These are phyloP conservation scores for Hydrotaea cyrtoneurina DNA, from an alignment of 2,888 invertebrate genomes.

Conservation along the genomic window DNA sequence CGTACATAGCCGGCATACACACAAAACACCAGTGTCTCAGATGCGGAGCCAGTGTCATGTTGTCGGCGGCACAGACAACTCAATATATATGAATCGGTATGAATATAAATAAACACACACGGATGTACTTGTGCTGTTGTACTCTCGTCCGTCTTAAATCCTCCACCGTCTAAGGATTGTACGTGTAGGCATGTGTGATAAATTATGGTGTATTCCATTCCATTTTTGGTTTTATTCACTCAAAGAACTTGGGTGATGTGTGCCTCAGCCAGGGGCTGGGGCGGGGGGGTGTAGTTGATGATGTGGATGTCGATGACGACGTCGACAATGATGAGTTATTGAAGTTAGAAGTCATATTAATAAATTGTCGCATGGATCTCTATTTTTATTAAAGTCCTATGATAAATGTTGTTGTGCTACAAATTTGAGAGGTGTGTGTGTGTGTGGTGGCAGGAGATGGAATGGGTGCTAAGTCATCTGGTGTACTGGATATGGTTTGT, in stretches of 20 bases:
- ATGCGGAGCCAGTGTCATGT: not conserved
- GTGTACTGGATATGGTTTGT: not conserved
- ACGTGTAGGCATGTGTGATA: constrained; percentile 78
- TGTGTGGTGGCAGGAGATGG: not conserved
- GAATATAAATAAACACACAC: constrained; percentile 51
- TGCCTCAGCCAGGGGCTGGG: not conserved
- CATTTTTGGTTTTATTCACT: constrained; percentile 38
- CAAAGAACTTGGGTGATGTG: not conserved
- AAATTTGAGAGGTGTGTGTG: not conserved
- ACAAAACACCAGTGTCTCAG: not conserved
- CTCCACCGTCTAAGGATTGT: constrained; percentile 29
- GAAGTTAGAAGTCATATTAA: constrained; percentile 66
- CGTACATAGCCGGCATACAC: not conserved
- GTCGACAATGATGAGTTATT: constrained; percentile 64
- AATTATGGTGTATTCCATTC: constrained; percentile 73
- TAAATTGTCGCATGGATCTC: constrained; percentile 57
- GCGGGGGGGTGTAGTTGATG: not conserved
- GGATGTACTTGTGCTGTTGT: constrained; percentile 7
- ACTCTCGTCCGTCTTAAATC: not conserved
- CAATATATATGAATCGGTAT: constrained; percentile 56
- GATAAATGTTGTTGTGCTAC: constrained; percentile 35
- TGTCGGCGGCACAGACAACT: constrained; percentile 45
- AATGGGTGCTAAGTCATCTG: too few species aligned
- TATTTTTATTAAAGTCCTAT: constrained; percentile 27
- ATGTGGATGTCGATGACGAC: constrained; percentile 53